These are phyloP conservation scores for Copidosoma floridanum DNA, from an alignment of 1,140 invertebrate species.

Conservation along the genomic window DNA sequence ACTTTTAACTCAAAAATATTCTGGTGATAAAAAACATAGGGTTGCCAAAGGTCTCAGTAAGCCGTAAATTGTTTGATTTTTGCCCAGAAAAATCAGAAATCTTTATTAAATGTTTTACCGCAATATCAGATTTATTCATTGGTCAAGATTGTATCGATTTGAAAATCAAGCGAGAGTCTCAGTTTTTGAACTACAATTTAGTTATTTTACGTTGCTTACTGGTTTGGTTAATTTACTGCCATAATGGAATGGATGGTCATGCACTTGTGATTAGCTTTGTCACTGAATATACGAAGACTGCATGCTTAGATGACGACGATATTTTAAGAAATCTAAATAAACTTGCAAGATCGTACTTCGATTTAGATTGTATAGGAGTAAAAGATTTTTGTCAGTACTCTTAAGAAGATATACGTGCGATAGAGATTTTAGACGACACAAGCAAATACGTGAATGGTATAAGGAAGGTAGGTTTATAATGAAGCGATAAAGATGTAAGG, in stretches of 20 bases:
- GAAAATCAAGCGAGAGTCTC: not conserved
- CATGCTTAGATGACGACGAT: too few relatives aligned
- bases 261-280: too few relatives aligned
- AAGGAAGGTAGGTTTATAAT: conserved; percentile 26
- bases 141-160: not conserved
- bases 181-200: not conserved
- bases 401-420: not conserved
- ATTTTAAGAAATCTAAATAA: not conserved
- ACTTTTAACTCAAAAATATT: not conserved
- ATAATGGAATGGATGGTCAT: not conserved
- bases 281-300: too few relatives aligned
- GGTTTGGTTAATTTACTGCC: not conserved
- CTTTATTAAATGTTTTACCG: not conserved
- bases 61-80: not conserved
- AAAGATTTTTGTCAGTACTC: not conserved
- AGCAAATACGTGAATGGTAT: not conserved
- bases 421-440: conserved; percentile 1
- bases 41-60: too few relatives aligned
- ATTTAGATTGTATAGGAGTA: not conserved
- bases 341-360: not conserved
- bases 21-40: not conserved
- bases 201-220: not conserved
- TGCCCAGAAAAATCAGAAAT: not conserved
- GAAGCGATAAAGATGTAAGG: conserved; percentile 1
- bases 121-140: not conserved